Evolutionary conservation across 2,888 invertebrate genomes (phyloP).

Genomic region (Stenolophus ochropezus): DNA sequence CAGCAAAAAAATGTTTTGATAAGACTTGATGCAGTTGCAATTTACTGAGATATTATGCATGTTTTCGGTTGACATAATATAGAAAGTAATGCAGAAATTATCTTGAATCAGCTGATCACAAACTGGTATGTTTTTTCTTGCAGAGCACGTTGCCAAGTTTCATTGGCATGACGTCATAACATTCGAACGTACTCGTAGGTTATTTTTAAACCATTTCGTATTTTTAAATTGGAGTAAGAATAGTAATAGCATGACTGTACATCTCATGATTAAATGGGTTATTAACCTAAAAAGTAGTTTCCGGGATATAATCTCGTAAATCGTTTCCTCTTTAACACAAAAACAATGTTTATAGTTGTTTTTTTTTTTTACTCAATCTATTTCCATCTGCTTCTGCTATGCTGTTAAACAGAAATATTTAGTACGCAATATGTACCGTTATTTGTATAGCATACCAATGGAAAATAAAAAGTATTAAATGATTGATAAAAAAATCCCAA

Average conservation of each 20-base stretch:
- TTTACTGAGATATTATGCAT: constrained; percentile 25
- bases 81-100: constrained; percentile 46
- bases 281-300: constrained; percentile 49
- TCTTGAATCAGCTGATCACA: constrained; percentile 51
- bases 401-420: neutral
- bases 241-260: constrained; percentile 28
- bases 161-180: constrained; percentile 44
- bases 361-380: constrained; percentile 11
- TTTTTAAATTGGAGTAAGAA: constrained; percentile 47
- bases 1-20: too few relatives aligned
- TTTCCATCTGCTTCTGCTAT: neutral
- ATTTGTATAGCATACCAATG: neutral
- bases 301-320: constrained; percentile 41
- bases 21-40: too few relatives aligned
- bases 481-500: neutral
- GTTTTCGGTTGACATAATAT: constrained; percentile 45
- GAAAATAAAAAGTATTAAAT: neutral
- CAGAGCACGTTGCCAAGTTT: constrained; percentile 39
- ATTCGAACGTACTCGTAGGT: constrained; percentile 35
- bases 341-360: constrained; percentile 11
- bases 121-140: constrained; percentile 41
- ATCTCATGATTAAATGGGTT: constrained; percentile 40
- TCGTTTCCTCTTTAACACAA: constrained; percentile 26
- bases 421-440: constrained; percentile 13
- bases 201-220: constrained; percentile 50